Base-by-base conservation (phyloP, 2,797 vertebrate genomes). In the Myripristis murdjan region DNA sequence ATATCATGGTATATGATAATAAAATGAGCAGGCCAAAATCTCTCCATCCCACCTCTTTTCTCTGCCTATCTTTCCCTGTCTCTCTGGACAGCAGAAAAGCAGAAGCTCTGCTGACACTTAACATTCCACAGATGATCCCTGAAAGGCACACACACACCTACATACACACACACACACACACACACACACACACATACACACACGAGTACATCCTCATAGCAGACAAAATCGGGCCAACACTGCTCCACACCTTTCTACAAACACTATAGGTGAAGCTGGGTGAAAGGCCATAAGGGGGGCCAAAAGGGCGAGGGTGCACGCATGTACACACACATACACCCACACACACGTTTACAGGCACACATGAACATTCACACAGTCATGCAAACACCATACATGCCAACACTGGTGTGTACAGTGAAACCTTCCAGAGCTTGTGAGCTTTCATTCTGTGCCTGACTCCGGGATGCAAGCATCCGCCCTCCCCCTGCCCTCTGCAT, bases 111-210 rank as follows among this genome's bases (percentile, higher is more conserved):
- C 76, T 77, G 60, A 82, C 61, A 41, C 39, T 67, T 69, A 47
- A 67, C 76, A 79, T 87, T 85, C 75, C 62, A 51, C 70, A 76
- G 41, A 48, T 62, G 60, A 78, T 59, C 60, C 64, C 51, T 74
- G 75, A 69, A 65, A 79, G 39, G 78, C 75, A 79, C 65, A 76
- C 67, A 62, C 54, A 79, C 70, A 77, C 22, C 28, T n/a, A n/a
- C n/a, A n/a, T n/a, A n/a, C n/a, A 60, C 79, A 78, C 85, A 87
- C 67, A 70, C 77, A 83, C 69, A 67, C 60, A 52, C 18, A 24
- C 35, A 7, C 44, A 46, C 44, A 46, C 44, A 46, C 44, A 46
- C 44, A 18, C 44, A 39, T 9, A 37, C 39, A 37, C 39, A 37
- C 33, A 35, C 10, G 10, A 35, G 6, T 39, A 37, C 37, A 39